phyloP scores from a whole-genome alignment of 2,113 vertebrate genomes.

The Tupaia tana region DNA sequence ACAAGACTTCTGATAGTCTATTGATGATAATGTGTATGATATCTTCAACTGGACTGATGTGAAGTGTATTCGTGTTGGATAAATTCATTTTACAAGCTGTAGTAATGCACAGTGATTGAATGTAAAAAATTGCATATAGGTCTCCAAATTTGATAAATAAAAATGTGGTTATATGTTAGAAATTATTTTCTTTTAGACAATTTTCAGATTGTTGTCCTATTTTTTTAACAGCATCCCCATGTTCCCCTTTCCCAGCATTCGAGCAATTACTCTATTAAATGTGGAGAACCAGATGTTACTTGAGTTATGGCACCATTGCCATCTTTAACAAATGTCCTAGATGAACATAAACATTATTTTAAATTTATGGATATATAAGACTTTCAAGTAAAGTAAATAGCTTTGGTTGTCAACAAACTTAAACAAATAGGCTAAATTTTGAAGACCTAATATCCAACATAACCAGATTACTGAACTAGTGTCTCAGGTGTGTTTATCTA shows the following conservation, averaged over 20 bases:
- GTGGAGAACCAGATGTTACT: background rate
- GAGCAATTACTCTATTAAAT: background rate
- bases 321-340: background rate
- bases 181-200: background rate
- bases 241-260: background rate
- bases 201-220: background rate
- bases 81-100: too few species aligned
- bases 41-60: too few species aligned
- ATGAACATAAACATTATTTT: background rate
- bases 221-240: background rate
- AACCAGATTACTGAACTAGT: background rate
- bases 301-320: background rate
- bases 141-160: background rate
- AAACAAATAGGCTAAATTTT: background rate
- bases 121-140: background rate
- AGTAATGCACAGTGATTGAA: too few species aligned
- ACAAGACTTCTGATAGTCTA: background rate
- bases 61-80: too few species aligned
- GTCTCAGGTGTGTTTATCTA: constrained; percentile 7
- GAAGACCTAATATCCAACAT: background rate
- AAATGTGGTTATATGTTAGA: background rate
- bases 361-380: background rate
- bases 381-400: constrained; percentile 20
- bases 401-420: constrained; percentile 14
- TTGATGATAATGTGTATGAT: too few species aligned